Base-by-base conservation (phyloP, 2,797 vertebrate genomes). In the Amazonetta brasiliensis region DNA sequence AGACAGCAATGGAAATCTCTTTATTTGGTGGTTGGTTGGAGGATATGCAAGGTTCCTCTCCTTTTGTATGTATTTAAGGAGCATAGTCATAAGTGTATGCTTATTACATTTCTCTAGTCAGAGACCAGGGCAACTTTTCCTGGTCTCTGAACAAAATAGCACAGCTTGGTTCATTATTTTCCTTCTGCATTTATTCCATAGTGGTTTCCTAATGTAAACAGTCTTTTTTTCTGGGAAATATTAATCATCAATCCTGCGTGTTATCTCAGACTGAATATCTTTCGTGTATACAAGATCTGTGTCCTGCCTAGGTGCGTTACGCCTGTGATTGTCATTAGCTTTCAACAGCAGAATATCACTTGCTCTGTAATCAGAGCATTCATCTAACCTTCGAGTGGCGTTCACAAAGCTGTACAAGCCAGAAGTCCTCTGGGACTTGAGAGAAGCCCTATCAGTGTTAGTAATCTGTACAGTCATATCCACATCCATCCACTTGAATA, bases 321-420 rank as follows among this genome's bases (percentile, higher is more conserved):
- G 21, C 85, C 78, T 46, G 3, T 46, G 43, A 33, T n/a, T 82
- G 84, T 84, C 83, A 50, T 94, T 91, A 90, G 63, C 78, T 93
- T 92, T 91, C 96, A 90, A 7, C 66, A 90, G 78, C 96, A 69
- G 54, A 92, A 89, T 46, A 68, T 64, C 7, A 4, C 58, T 55
- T 90, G 56, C 19, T 74, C 86, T 62, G 8, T 78, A 37, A 87
- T 94, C 95, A 87, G 69, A 72, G 81, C 89, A 71, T 56, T 64
- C 71, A 67, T 96, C 91, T 96, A 66, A 92, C 93, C 75, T 58
- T 79, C 4, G 3, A 74, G 48, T 93, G 69, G 83, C 35, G 21
- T 86, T 95, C 92, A 73, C 72, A 94, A 63, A 90, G 71, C 86
- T 84, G 86, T 63, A 81, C 3, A 66, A 95, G 72, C 87, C 92